Percentiles rank a stretch among this genome's conserved stretches.
Conservation (phyloP, 2,888 invertebrate species). For the Spodoptera picta region DNA sequence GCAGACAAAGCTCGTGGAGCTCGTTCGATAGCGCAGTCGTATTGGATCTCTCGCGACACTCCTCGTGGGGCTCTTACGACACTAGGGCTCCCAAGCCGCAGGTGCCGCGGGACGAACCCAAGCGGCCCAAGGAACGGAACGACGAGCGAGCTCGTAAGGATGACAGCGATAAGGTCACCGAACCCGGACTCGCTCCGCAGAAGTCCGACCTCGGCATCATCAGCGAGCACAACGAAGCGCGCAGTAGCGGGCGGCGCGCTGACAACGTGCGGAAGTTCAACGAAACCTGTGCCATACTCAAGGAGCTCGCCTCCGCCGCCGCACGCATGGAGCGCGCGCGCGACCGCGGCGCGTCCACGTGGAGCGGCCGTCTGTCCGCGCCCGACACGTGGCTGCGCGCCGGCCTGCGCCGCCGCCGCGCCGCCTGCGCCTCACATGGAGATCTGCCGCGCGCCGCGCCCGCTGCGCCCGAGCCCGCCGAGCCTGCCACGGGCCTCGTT, state of each 20-base stretch:
- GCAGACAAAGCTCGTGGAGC: slow-evolving; percentile 93
- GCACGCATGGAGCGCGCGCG: slow-evolving; percentile 77
- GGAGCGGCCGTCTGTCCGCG: slow-evolving; percentile 81
- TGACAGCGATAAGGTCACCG: slow-evolving; percentile 33
- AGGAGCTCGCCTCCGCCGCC: slow-evolving; percentile 84
- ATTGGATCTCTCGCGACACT: slow-evolving; percentile 92
- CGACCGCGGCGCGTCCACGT: slow-evolving; percentile 76
- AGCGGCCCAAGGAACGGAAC: slow-evolving; percentile 68
- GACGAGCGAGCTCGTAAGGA: slow-evolving; percentile 62
- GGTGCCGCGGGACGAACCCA: slow-evolving; percentile 68
- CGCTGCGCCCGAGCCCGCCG: slow-evolving; percentile 56
- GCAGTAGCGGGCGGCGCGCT: slow-evolving; percentile 59
- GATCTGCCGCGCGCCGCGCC: slow-evolving; percentile 77
- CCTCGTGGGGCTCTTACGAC: slow-evolving; percentile 95
- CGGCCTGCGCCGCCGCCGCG: slow-evolving; percentile 79
- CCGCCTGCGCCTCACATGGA: slow-evolving; percentile 78
- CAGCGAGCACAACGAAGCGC: slow-evolving; percentile 74
- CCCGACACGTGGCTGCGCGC: slow-evolving; percentile 86
- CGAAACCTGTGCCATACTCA: slow-evolving; percentile 90
- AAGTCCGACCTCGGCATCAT: slow-evolving; percentile 78
- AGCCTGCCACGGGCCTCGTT: slow-evolving; percentile 91
- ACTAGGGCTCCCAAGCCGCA: slow-evolving; percentile 80
- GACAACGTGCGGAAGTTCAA: slow-evolving; percentile 83
- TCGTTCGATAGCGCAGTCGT: slow-evolving; percentile 93
- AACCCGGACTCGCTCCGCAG: slow-evolving; percentile 51